Base-by-base conservation (phyloP, 1,140 invertebrate genomes). In the Nasonia longicornis region DNA sequence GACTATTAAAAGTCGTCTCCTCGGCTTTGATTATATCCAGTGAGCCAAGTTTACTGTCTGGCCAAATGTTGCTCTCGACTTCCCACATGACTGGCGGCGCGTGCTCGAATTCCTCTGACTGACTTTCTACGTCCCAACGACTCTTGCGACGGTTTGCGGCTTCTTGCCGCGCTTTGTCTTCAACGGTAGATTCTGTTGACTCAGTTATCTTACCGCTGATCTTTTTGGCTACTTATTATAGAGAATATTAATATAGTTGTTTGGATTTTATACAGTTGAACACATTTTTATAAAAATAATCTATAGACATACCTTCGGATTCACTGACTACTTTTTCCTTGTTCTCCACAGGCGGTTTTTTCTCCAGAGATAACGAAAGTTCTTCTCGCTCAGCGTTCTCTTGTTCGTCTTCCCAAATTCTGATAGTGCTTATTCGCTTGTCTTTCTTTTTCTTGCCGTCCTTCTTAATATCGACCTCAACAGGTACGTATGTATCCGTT, bases 401-500 rank as follows among this genome's bases (percentile, higher is more conserved):
- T 70, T 90, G 85, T 31, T 91, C 90, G 1, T 91, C 90, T 67
- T 91, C 90, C 90, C 90, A 91, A 38, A 91, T 91, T 79, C 89
- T 88, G 29, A 88, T 85, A 0, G 88, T 84, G 45, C 85, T 88
- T 0, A 87, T 63, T 42, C 87, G 64, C 26, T 83, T 83, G 3
- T 87, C 85, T 20, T 86, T 84, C 20, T 85, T 87, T 26, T 86
- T 89, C 42, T 89, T 88, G 29, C 75, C 86, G n/a, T 90, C 89
- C 29, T 85, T 86, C 0, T 72, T 31, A 42, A 66, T 83, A 66
- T 89, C 88, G 26, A 88, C 87, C 4, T 89, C 88, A n/a, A 90
- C 79, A 6, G 90, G 77, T 16, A 91, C 89, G 20, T 91, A 91
- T 6, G 87, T 90, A 31, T 91, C 90, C 0, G 90, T 90, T 58